Percentiles rank a stretch among this genome's conserved stretches.
Evolutionary conservation across 2,797 vertebrate species (phyloP).

Genomic region (Acipenser transmontanus): DNA sequence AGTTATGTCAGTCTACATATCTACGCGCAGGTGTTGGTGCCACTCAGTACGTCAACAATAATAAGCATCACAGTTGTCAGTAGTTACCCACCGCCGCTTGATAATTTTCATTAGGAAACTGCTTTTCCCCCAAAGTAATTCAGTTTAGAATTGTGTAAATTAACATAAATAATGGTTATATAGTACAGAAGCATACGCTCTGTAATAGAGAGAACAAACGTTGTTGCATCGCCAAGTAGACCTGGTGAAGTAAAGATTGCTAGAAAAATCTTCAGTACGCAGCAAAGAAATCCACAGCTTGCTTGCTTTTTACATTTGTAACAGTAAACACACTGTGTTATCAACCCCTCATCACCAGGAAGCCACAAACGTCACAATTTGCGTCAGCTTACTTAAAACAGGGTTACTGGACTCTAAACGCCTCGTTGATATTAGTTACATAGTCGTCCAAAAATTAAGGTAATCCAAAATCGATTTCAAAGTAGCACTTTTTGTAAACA

Average conservation of each 20-base stretch:
- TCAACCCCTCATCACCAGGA: conserved; percentile 40
- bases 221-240: not conserved
- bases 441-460: not conserved
- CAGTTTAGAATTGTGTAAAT: too few relatives aligned
- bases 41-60: too few relatives aligned
- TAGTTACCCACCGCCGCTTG: too few relatives aligned
- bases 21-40: too few relatives aligned
- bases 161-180: too few relatives aligned
- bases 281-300: conserved; percentile 39
- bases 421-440: conserved; percentile 17
- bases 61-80: too few relatives aligned
- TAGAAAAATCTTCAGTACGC: conserved; percentile 52
- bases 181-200: too few relatives aligned
- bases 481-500: conserved; percentile 19
- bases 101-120: too few relatives aligned
- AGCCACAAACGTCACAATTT: conserved; percentile 44
- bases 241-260: conserved; percentile 35
- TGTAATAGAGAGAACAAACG: too few relatives aligned
- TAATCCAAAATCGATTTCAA: conserved; percentile 14
- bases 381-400: conserved; percentile 46
- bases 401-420: conserved; percentile 25
- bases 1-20: too few relatives aligned
- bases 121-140: too few relatives aligned
- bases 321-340: conserved; percentile 27
- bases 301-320: conserved; percentile 21